Percentiles rank a stretch among this genome's conserved stretches.
phyloP scores from a whole-genome alignment of 1,140 invertebrate genomes.

The Carposina sasakii region DNA sequence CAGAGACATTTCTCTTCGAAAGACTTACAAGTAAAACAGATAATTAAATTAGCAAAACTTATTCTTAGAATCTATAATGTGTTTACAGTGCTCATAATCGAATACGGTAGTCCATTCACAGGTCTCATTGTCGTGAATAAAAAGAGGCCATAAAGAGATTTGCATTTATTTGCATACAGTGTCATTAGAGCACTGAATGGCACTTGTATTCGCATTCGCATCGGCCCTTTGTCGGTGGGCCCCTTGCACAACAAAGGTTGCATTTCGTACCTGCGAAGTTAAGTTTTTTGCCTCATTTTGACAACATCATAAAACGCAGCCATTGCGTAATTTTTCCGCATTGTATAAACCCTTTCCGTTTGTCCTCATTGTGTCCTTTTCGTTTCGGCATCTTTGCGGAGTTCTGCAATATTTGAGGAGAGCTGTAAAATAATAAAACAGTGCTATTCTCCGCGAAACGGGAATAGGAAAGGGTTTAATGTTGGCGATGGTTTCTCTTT shows the following conservation, averaged over 20 bases:
- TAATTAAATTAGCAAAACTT: conserved; percentile 5
- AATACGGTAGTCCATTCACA: conserved; percentile 44
- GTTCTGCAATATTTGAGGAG: conserved; percentile 53
- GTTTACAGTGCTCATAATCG: conserved; percentile 42
- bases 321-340: conserved; percentile 68
- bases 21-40: no score
- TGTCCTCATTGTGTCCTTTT: conserved; percentile 61
- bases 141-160: conserved; percentile 42
- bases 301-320: conserved; percentile 48
- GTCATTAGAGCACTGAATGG: conserved; percentile 37
- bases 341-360: conserved; percentile 68
- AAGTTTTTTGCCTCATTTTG: conserved; percentile 39
- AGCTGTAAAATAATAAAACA: conserved; percentile 68
- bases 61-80: conserved; percentile 23
- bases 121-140: conserved; percentile 34
- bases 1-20: no score
- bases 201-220: conserved; percentile 36
- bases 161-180: conserved; percentile 57
- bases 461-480: conserved; percentile 56
- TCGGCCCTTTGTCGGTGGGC: conserved; percentile 14
- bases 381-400: conserved; percentile 61
- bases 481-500: conserved; percentile 54
- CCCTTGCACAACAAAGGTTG: conserved; percentile 25
- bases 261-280: conserved; percentile 61
- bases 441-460: conserved; percentile 61